These are phyloP conservation scores for Mobula hypostoma DNA, from an alignment of 2,113 vertebrate species.

Conservation along the genomic window DNA sequence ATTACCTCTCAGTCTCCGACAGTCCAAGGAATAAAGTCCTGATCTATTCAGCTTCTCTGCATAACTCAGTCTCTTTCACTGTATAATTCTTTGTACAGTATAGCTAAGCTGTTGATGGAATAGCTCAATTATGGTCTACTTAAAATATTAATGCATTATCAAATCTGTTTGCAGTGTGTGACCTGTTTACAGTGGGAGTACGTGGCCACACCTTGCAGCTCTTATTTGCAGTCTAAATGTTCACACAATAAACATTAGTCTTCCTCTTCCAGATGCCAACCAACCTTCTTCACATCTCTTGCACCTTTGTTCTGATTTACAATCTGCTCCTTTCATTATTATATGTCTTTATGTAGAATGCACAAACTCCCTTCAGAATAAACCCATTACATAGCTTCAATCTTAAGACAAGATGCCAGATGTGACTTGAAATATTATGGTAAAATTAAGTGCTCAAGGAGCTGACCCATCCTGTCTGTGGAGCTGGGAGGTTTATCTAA, in stretches of 20 bases:
- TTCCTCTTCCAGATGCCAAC: not conserved
- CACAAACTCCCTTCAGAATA: not conserved
- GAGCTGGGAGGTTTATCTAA: not conserved
- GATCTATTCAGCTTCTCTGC: too few relatives aligned
- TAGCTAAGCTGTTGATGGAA: not conserved
- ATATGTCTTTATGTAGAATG: not conserved
- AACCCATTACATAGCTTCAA: not conserved
- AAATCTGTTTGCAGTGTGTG: not conserved
- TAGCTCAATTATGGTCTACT: not conserved
- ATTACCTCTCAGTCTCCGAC: too few relatives aligned
- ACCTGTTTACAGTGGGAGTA: not conserved
- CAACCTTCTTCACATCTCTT: not conserved
- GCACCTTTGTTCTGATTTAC: not conserved
- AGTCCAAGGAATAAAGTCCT: too few relatives aligned
- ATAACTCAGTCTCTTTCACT: not conserved
- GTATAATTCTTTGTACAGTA: not conserved
- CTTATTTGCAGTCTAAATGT: too few relatives aligned
- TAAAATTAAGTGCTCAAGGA: not conserved
- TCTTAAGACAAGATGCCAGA: not conserved
- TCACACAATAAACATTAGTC: not conserved
- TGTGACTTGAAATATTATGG: constrained; percentile 1
- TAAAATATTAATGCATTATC: not conserved
- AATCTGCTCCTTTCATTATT: not conserved
- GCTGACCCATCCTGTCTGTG: not conserved
- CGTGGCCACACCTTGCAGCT: not conserved